Evolutionary conservation across 2,113 vertebrate species (phyloP), one percentile per base, ranked within the genome.

Genomic region (Dromas ardeola): DNA sequence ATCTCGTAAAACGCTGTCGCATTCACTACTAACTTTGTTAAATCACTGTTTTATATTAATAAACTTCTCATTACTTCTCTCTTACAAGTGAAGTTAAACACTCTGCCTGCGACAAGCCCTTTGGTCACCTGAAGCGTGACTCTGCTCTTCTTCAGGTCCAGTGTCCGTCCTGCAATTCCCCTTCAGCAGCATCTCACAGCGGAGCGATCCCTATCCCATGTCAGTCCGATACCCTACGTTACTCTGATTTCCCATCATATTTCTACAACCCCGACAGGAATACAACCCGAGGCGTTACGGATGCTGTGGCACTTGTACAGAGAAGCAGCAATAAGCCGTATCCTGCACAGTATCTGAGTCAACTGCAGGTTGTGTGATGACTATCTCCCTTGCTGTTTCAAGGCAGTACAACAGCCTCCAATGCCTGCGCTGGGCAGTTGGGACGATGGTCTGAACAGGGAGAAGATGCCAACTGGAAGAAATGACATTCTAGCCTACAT

Each of bases 171-270:
- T 30, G 8, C 27, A n/a, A 34, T 34, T 22, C 42, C 32, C 40
- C 26, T 58, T 53, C 70, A 47, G 72, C 11, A 9, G 30, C 29
- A 47, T 6, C 59, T 88, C 29, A 55, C 61, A 69, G 61, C 26
- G 62, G 23, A 80, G 42, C 3, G 0, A 56, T 18, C 32, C 66
- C 59, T 15, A 8, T 7, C 47, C 81, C 52, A 23, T 6, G 6
- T 23, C n/a, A 49, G 11, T 20, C 26, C 4, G 2, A 19, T 11
- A 23, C 15, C 11, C n/a, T 18, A n/a, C 0, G 1, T 58, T 32
- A n/a, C 22, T 66, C 43, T 61, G 58, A 42, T 66, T 59, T 87
- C 26, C 52, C 65, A 80, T 15, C 26, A 9, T 34, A 32, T 26
- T 74, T 45, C 42, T 25, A 45, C 21, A 52, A 49, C 55, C 36